Evolutionary conservation across 23 tunicate species (phyloP).

Genomic region (Clavelina lepadiformis): DNA sequence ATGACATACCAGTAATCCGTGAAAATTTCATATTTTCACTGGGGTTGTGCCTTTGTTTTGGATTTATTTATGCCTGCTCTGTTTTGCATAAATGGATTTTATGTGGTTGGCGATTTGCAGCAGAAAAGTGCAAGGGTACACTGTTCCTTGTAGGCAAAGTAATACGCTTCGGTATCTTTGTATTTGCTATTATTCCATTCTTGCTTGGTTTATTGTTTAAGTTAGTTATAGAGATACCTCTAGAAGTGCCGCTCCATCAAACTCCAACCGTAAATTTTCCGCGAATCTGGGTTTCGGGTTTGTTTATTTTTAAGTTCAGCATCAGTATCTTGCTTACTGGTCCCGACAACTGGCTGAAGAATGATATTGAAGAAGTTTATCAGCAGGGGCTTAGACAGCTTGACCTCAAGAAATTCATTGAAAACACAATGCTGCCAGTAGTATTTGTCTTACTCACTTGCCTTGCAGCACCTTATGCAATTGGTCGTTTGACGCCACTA

Average conservation of each 20-base stretch:
- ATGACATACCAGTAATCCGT: constrained; percentile 4
- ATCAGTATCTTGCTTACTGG: constrained; percentile 34
- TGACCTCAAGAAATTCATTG: constrained; percentile 6
- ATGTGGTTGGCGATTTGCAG: constrained; percentile 20
- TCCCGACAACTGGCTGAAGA: constrained; percentile 46
- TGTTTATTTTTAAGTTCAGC: constrained; percentile 27
- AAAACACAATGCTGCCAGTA: constrained; percentile 30
- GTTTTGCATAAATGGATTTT: constrained; percentile 40
- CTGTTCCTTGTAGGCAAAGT: constrained; percentile 25
- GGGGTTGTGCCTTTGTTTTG: constrained; percentile 62
- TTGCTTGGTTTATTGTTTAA: constrained; percentile 58
- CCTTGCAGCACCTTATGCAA: constrained; percentile 45
- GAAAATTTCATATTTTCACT: constrained; percentile 52
- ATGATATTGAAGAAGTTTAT: constrained; percentile 49
- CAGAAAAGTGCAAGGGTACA: constrained; percentile 4
- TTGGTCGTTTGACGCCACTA: constrained; percentile 26
- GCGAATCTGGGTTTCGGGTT: constrained; percentile 78
- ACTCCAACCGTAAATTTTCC: constrained; percentile 54
- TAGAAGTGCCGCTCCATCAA: constrained; percentile 48
- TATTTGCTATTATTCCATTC: constrained; percentile 33
- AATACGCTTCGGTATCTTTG: constrained; percentile 15
- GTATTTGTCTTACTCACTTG: constrained; percentile 7
- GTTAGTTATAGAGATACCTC: constrained; percentile 50
- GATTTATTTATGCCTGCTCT: constrained; percentile 8
- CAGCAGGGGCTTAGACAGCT: constrained; percentile 55